Evolutionary conservation across 2,888 invertebrate genomes (phyloP).

Genomic region (Diloba caeruleocephala): DNA sequence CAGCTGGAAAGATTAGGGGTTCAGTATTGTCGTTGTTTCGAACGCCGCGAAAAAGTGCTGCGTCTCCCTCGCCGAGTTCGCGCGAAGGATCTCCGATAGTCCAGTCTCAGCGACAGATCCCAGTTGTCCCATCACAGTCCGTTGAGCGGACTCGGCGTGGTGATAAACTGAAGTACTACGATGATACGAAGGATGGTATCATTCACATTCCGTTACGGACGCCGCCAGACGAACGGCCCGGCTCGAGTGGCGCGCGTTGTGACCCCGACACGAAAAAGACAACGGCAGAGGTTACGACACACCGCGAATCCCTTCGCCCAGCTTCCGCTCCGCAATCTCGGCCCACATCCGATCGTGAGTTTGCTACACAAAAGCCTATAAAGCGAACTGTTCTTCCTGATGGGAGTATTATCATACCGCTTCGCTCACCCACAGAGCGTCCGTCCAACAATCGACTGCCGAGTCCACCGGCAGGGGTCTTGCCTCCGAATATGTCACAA

Average conservation of each 20-base stretch:
- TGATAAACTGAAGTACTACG: conserved; percentile 89
- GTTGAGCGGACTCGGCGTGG: conserved; percentile 54
- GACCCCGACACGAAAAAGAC: conserved; percentile 45
- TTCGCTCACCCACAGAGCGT: conserved; percentile 84
- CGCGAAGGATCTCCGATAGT: conserved; percentile 75
- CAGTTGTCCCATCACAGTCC: conserved; percentile 51
- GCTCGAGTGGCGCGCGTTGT: conserved; percentile 47
- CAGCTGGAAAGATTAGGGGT: conserved; percentile 88
- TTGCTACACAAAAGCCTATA: conserved; percentile 67
- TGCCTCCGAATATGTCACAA: not conserved
- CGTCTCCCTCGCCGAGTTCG: conserved; percentile 76
- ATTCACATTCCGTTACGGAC: conserved; percentile 93
- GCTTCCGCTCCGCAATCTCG: conserved; percentile 59
- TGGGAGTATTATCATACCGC: conserved; percentile 89
- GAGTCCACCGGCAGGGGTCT: conserved; percentile 20
- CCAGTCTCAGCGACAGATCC: conserved; percentile 64
- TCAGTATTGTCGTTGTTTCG: conserved; percentile 92
- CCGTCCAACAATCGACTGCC: conserved; percentile 42
- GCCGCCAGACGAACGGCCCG: conserved; percentile 91
- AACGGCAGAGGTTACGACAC: conserved; percentile 25
- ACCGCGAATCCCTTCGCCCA: conserved; percentile 59
- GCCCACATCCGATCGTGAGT: conserved; percentile 65
- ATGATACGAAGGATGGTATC: conserved; percentile 90
- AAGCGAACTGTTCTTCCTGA: conserved; percentile 85
- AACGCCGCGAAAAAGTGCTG: conserved; percentile 80